These are phyloP conservation scores for Pterostichus niger DNA, from an alignment of 2,888 invertebrate genomes.

Conservation along the genomic window DNA sequence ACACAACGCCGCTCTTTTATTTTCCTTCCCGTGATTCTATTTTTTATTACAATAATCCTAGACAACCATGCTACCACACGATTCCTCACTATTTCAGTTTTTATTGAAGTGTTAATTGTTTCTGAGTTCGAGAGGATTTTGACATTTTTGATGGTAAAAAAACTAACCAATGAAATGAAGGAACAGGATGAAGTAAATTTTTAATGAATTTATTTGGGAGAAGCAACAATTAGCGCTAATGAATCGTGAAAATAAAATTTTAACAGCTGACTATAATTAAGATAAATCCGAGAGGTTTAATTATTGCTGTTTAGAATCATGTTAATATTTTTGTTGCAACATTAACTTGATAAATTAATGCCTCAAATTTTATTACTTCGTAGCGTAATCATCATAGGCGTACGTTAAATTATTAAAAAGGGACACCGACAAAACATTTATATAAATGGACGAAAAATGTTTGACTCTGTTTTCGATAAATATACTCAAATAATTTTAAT, in stretches of 20 bases:
- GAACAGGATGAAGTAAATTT: conserved; percentile 25
- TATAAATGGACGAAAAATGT: not conserved
- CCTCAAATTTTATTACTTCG: conserved; percentile 10
- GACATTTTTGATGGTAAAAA: conserved; percentile 10
- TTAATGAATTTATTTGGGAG: conserved; percentile 60
- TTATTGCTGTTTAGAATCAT: conserved; percentile 57
- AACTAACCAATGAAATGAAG: conserved; percentile 17
- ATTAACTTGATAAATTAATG: conserved; percentile 60
- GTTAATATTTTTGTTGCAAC: conserved; percentile 49
- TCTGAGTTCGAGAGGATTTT: not conserved
- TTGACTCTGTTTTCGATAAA: too few species aligned
- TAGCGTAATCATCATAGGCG: conserved; percentile 16
- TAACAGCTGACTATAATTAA: conserved; percentile 61
- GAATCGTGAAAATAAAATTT: conserved; percentile 61
- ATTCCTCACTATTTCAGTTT: conserved; percentile 26
- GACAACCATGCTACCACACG: conserved; percentile 36
- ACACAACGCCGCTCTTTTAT: conserved; percentile 33
- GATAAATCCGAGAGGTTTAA: conserved; percentile 57
- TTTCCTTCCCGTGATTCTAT: conserved; percentile 12
- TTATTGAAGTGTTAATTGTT: conserved; percentile 56
- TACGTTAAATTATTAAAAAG: not conserved
- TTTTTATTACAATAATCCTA: conserved; percentile 54
- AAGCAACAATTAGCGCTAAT: conserved; percentile 46
- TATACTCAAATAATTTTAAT: too few species aligned
- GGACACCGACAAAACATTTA: conserved; percentile 7